Evolutionary conservation across 2,888 invertebrate species (phyloP).

Genomic region (Philaethria dido): DNA sequence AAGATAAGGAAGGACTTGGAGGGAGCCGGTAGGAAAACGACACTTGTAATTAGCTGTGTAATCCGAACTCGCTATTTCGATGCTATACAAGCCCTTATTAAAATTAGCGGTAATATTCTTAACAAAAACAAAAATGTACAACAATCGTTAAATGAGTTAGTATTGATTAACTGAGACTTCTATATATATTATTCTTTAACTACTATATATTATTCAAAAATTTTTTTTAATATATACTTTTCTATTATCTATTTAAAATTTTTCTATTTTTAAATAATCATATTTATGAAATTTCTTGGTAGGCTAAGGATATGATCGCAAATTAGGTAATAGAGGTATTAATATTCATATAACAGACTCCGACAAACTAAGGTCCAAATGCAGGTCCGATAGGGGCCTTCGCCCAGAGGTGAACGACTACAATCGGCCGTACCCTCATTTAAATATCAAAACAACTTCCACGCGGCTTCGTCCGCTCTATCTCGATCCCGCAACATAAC

Average conservation of each 20-base stretch:
- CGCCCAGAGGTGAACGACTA: conserved; percentile 61
- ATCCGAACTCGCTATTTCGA: conserved; percentile 61
- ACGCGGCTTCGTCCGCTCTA: conserved; percentile 64
- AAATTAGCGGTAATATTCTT: conserved; percentile 66
- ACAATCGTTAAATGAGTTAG: neutral
- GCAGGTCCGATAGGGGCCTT: conserved; percentile 43
- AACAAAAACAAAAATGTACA: conserved; percentile 45
- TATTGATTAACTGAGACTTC: neutral
- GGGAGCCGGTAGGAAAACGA: conserved; percentile 48
- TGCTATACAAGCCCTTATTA: conserved; percentile 62
- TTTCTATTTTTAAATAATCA: neutral
- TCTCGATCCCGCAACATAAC: conserved; percentile 71
- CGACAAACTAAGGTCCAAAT: conserved; percentile 40
- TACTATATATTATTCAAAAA: too few relatives aligned
- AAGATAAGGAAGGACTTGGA: conserved; percentile 34
- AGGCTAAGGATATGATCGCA: neutral
- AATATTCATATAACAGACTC: conserved; percentile 49
- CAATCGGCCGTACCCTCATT: conserved; percentile 79
- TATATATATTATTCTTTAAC: too few relatives aligned
- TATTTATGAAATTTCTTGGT: neutral
- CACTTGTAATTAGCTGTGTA: conserved; percentile 78
- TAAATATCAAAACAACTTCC: conserved; percentile 81
- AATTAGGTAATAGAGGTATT: conserved; percentile 39
- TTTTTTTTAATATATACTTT: too few relatives aligned
- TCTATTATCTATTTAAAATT: too few relatives aligned